Evolutionary conservation across 1,140 invertebrate genomes (phyloP), one percentile per base, ranked within the genome.

Genomic region (Sycophila sp.): DNA sequence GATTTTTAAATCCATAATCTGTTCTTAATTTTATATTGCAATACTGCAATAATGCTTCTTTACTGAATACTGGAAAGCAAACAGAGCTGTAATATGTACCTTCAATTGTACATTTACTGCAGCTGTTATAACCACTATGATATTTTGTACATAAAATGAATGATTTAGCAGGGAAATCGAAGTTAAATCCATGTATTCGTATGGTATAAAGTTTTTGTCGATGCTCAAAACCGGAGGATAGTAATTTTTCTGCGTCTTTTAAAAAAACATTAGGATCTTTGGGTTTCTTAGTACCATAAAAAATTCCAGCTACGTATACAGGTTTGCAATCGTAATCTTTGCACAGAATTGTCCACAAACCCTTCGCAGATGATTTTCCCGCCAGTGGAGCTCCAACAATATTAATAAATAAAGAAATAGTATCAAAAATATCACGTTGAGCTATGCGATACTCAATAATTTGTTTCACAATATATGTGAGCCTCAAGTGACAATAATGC

Each of bases 131-230:
- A 6, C 81, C 83, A 64, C 49, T 75, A 66, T 81, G 80, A 26
- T 75, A 71, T 76, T 83, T 86, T 1, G 75, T 72, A 19, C 63
- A 65, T 40, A 81, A 77, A 6, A 86, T 67, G 72, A 77, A 83
- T 28, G 81, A 69, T 71, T 78, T 77, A 13, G 83, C 85, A 17
- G 83, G 83, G 4, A 79, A 72, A 79, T 85, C 83, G 72, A 80
- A 85, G 45, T 83, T 75, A 10, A 71, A 40, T 17, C 51, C 58
- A 11, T 63, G 22, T 55, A 71, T 58, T 36, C 11, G 47, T 49
- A 76, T 73, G 4, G 24, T 34, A 64, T 73, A 63, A 22, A 42
- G 28, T 40, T 62, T 47, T 69, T 63, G 15, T 73, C 40, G 15
- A 13, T 60, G 45, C 2, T 11, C 15, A 34, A 76, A 42, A 17